Conservation (phyloP, 2,888 invertebrate species). For the Muschampia staudingeri region DNA sequence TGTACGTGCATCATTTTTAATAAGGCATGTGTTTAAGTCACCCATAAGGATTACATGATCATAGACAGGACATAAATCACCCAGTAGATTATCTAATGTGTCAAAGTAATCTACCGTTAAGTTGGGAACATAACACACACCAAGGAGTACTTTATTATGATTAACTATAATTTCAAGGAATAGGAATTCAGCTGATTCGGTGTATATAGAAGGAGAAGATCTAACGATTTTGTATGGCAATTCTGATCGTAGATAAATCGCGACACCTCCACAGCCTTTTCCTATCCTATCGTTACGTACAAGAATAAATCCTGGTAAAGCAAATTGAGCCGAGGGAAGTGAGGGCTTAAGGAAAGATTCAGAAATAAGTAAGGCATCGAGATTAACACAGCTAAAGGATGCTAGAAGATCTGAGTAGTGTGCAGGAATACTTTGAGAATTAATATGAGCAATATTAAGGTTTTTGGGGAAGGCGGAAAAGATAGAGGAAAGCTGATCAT, state of each 20-base stretch:
- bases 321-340: too few species aligned
- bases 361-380: too few species aligned
- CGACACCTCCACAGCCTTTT: too few species aligned
- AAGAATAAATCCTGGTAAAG: too few species aligned
- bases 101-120: neutral
- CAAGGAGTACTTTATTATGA: neutral
- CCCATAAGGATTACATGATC: conserved; percentile 2
- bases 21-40: neutral
- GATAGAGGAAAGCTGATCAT: neutral
- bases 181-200: neutral
- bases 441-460: neutral
- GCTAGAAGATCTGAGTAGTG: too few species aligned
- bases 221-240: too few species aligned
- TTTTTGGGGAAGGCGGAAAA: neutral
- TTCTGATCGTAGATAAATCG: too few species aligned
- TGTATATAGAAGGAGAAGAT: neutral
- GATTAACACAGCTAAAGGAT: too few species aligned
- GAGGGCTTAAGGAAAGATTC: too few species aligned
- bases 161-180: neutral
- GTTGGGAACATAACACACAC: neutral
- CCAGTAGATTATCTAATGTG: neutral
- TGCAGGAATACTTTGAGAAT: too few species aligned
- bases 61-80: neutral
- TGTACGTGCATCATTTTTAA: conserved; percentile 9
- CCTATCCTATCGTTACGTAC: too few species aligned